Conservation (phyloP, 2,888 invertebrate species). For the Chromoteleia sp. region DNA sequence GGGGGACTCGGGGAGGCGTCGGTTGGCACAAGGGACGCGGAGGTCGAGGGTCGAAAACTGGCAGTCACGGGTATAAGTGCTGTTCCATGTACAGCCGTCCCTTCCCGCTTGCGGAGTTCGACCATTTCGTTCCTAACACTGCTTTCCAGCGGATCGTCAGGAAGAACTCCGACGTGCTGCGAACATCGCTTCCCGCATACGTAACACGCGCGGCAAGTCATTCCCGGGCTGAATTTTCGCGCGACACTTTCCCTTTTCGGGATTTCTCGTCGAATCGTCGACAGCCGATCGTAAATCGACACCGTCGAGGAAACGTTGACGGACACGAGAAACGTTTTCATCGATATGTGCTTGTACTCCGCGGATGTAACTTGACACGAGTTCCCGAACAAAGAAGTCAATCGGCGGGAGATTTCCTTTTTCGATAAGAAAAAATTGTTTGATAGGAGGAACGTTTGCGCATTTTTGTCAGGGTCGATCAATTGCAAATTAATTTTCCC, state of each 20-base stretch:
- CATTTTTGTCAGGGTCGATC: too few relatives aligned
- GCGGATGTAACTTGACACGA: slow-evolving; percentile 44
- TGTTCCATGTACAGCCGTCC: slow-evolving; percentile 82
- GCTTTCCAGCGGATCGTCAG: slow-evolving; percentile 51
- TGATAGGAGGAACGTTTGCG: too few relatives aligned
- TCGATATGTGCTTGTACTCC: slow-evolving; percentile 29
- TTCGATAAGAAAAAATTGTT: too few relatives aligned
- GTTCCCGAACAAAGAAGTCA: slow-evolving; percentile 46
- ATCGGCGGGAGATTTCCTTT: neutral
- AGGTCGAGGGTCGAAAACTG: slow-evolving; percentile 73
- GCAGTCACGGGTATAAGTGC: slow-evolving; percentile 82
- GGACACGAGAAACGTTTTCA: slow-evolving; percentile 58
- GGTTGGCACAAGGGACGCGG: slow-evolving; percentile 48
- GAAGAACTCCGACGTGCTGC: slow-evolving; percentile 51
- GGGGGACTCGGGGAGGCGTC: too few relatives aligned
- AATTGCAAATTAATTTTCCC: too few relatives aligned
- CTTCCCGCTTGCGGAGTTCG: slow-evolving; percentile 65
- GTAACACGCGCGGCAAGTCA: slow-evolving; percentile 28
- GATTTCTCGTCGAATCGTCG: slow-evolving; percentile 31
- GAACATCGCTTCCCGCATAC: slow-evolving; percentile 61
- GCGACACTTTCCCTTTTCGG: slow-evolving; percentile 55
- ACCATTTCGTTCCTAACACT: slow-evolving; percentile 51
- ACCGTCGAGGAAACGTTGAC: slow-evolving; percentile 27
- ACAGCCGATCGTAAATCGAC: slow-evolving; percentile 51
- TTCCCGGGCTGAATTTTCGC: slow-evolving; percentile 34